Evolutionary conservation across 1,140 invertebrate species (phyloP).

Genomic region (Zaprionus kolodkinae): DNA sequence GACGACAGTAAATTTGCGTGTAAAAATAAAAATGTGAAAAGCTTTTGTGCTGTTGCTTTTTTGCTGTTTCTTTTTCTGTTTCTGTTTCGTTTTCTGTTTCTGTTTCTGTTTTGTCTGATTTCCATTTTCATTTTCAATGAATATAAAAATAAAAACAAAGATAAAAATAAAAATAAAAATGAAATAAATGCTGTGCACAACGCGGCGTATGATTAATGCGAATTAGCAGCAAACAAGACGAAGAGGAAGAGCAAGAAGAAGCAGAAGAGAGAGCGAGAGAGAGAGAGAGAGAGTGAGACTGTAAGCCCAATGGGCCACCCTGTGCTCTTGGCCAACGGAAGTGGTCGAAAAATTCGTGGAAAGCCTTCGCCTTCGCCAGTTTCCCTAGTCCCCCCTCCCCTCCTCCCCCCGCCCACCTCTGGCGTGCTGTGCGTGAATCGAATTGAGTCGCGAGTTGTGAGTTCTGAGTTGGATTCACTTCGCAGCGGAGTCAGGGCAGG

Average conservation of each 20-base stretch:
- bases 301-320: constrained; percentile 30
- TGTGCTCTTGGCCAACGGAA: constrained; percentile 53
- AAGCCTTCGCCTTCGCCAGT: constrained; percentile 53
- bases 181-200: constrained; percentile 64
- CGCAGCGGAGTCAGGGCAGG: neutral
- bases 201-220: constrained; percentile 80
- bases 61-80: neutral
- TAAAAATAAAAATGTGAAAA: constrained; percentile 79
- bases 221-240: constrained; percentile 60
- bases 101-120: constrained; percentile 57
- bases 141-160: neutral
- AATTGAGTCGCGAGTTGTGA: constrained; percentile 30
- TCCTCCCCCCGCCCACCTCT: too few relatives aligned
- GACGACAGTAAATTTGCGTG: constrained; percentile 69
- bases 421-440: constrained; percentile 19
- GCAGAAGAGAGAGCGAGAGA: neutral
- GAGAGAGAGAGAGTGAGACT: neutral
- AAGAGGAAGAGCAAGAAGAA: constrained; percentile 32
- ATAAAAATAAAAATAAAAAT: constrained; percentile 45
- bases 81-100: constrained; percentile 13
- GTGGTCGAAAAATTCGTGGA: constrained; percentile 75
- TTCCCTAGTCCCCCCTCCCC: neutral
- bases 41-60: constrained; percentile 39
- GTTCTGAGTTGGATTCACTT: constrained; percentile 6
- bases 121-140: constrained; percentile 69